Percentiles rank a stretch among this genome's conserved stretches.
Evolutionary conservation across 2,797 vertebrate species (phyloP).

Genomic region (Vespertilio murinus): DNA sequence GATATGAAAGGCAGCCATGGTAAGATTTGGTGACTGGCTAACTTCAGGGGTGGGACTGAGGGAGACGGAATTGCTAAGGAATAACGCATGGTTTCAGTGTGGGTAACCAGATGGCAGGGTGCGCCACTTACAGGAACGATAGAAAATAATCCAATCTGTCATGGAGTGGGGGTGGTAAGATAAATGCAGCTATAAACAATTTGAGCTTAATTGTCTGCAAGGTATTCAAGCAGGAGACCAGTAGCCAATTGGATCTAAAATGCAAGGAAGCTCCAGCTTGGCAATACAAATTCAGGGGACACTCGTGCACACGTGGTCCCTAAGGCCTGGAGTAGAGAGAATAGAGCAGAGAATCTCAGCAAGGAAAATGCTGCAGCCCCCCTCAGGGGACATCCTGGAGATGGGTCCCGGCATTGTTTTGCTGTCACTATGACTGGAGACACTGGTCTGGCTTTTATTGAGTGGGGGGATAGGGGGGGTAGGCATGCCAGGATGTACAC

Average conservation of each 20-base stretch:
- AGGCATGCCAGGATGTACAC: not conserved
- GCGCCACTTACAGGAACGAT: fast-evolving
- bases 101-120: not conserved
- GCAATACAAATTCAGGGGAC: not conserved
- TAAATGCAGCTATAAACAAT: not conserved
- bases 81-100: not conserved
- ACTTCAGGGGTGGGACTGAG: not conserved
- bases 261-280: not conserved
- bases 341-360: not conserved
- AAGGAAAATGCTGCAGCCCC: not conserved
- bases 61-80: not conserved
- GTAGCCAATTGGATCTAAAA: not conserved
- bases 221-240: not conserved
- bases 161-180: not conserved
- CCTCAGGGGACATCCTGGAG: not conserved
- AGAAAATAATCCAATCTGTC: not conserved
- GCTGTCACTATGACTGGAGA: not conserved
- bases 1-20: not conserved
- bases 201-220: not conserved
- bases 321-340: not conserved
- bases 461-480: not conserved
- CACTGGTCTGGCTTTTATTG: not conserved
- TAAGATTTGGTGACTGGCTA: not conserved
- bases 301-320: not conserved
- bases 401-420: not conserved